phyloP scores from a whole-genome alignment of 2,113 vertebrate genomes.

The Eleginops maclovinus region DNA sequence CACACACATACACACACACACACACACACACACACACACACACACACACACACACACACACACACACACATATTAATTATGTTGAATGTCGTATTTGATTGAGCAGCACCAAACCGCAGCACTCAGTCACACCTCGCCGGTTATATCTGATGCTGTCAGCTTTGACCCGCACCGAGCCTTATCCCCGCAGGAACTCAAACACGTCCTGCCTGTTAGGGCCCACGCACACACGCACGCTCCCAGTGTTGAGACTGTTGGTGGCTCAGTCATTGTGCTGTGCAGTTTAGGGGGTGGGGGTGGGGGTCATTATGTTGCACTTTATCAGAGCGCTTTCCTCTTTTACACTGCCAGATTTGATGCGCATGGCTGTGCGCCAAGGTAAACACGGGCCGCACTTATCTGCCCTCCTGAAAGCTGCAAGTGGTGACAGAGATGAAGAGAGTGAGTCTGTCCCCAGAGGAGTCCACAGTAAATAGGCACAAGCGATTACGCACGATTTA shows the following conservation, averaged over 20 bases:
- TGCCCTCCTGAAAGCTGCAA: constrained; percentile 62
- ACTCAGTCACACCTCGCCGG: constrained; percentile 49
- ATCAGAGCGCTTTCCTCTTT: constrained; percentile 62
- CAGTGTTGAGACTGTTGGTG: background rate
- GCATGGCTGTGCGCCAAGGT: constrained; percentile 72
- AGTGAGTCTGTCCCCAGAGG: constrained; percentile 51
- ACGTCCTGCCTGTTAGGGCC: constrained; percentile 3
- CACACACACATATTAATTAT: constrained; percentile 28
- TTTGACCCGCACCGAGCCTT: constrained; percentile 49
- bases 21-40: background rate
- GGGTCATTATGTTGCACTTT: constrained; percentile 65
- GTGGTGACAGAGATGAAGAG: constrained; percentile 47
- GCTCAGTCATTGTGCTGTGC: constrained; percentile 18
- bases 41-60: background rate
- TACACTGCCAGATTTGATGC: constrained; percentile 68
- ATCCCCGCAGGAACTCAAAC: constrained; percentile 33
- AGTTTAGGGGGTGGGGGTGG: too few species aligned
- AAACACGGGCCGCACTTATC: constrained; percentile 73
- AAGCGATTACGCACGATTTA: constrained; percentile 68
- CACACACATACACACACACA: background rate
- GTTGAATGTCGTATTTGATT: constrained; percentile 41
- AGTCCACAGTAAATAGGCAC: constrained; percentile 61
- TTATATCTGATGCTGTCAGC: constrained; percentile 68
- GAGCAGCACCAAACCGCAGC: constrained; percentile 53
- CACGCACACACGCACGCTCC: background rate